Conservation (phyloP, 1,140 invertebrate genomes). For the Drosophila busckii region DNA sequence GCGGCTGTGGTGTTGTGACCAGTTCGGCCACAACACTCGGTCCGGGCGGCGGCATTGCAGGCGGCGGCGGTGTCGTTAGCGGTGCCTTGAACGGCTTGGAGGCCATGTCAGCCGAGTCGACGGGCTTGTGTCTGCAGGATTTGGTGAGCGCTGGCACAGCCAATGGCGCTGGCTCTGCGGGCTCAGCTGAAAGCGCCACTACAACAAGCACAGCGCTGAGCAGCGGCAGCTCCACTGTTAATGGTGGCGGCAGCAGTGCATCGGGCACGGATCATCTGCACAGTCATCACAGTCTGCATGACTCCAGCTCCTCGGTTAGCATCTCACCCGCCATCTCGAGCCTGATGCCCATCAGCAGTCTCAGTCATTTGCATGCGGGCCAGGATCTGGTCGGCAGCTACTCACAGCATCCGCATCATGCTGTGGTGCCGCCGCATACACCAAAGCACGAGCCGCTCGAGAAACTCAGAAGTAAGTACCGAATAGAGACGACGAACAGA, state of each 20-base stretch:
- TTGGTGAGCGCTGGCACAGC: conserved; percentile 81
- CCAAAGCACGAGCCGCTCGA: conserved; percentile 86
- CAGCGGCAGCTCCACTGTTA: conserved; percentile 76
- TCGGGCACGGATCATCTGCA: conserved; percentile 73
- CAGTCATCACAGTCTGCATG: conserved; percentile 82
- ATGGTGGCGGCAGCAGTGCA: conserved; percentile 72
- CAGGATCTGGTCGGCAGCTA: conserved; percentile 72
- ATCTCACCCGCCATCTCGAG: conserved; percentile 84
- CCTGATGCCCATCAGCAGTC: conserved; percentile 82
- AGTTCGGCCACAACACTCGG: conserved; percentile 80
- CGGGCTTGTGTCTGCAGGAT: conserved; percentile 86
- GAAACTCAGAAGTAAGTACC: conserved; percentile 88
- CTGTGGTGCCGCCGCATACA: conserved; percentile 80
- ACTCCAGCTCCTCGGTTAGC: conserved; percentile 82
- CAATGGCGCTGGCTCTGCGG: conserved; percentile 78
- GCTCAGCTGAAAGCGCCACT: conserved; percentile 67
- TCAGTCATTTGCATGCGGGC: conserved; percentile 79
- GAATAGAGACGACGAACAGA: conserved; percentile 41
- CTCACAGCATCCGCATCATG: conserved; percentile 82
- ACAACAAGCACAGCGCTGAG: conserved; percentile 72
- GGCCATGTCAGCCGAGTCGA: conserved; percentile 74
- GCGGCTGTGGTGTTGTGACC: conserved; percentile 71
- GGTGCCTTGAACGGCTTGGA: conserved; percentile 83
- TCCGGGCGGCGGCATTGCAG: conserved; percentile 69
- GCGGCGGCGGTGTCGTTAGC: conserved; percentile 79